phyloP scores from a whole-genome alignment of 2,888 invertebrate species.

The Tenthredo livida region DNA sequence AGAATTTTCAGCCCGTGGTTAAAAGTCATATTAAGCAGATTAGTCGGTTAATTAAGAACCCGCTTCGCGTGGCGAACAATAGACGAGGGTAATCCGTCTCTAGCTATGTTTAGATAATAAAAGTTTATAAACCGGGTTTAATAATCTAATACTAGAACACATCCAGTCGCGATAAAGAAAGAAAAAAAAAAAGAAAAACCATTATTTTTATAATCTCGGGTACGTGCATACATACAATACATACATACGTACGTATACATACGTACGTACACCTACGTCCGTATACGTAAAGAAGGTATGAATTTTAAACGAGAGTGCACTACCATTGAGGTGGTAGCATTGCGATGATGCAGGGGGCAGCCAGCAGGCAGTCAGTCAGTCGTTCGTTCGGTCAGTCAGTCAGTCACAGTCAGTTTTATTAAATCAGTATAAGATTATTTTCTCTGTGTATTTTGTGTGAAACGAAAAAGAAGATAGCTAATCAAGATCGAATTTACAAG shows the following conservation, averaged over 20 bases:
- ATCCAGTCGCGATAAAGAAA: not conserved
- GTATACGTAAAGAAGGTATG: not conserved
- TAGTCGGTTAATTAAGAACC: conserved; percentile 25
- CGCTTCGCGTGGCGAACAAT: conserved; percentile 9
- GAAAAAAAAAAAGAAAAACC: not conserved
- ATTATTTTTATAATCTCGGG: not conserved
- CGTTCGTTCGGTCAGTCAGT: not conserved
- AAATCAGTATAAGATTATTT: not conserved
- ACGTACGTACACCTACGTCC: not conserved
- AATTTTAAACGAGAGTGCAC: conserved; percentile 35
- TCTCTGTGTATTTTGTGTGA: not conserved
- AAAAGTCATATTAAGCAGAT: conserved; percentile 23
- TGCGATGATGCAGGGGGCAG: conserved; percentile 51
- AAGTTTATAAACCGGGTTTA: not conserved
- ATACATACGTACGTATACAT: not conserved
- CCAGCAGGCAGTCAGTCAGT: conserved; percentile 4
- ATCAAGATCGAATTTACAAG: no score
- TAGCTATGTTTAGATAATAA: not conserved
- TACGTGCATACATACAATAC: not conserved
- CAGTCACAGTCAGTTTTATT: conserved; percentile 13
- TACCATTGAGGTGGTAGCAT: conserved; percentile 46
- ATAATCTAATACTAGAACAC: not conserved
- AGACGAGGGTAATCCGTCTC: not conserved
- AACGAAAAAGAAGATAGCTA: no score
- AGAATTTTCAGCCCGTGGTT: not conserved